A percentile compares a stretch with the other conserved stretches of the same genome.
Conservation (phyloP, 1,140 invertebrate species). For the Pachypeltis micranthus region DNA sequence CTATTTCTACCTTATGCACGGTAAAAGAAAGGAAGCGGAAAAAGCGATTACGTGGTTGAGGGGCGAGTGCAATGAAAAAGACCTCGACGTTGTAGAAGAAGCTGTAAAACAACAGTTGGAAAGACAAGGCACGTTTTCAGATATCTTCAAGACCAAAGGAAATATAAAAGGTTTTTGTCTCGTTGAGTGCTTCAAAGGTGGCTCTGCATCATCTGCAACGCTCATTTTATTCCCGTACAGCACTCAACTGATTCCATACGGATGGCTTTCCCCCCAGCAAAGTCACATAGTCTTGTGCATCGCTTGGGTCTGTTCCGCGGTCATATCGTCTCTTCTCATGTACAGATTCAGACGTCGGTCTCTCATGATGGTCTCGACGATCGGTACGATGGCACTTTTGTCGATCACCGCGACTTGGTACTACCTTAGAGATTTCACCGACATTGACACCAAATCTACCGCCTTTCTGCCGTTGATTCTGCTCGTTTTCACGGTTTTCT, state of each 20-base stretch:
- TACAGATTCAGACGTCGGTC: slow-evolving; percentile 34
- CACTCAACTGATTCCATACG: slow-evolving; percentile 58
- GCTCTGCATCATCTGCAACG: slow-evolving; percentile 56
- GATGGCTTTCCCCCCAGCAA: slow-evolving; percentile 5
- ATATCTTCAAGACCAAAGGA: slow-evolving; percentile 13
- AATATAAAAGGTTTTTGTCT: slow-evolving; percentile 48
- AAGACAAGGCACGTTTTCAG: slow-evolving; percentile 13
- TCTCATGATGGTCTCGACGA: slow-evolving; percentile 34
- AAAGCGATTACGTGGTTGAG: slow-evolving; percentile 53
- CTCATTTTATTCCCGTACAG: slow-evolving; percentile 58
- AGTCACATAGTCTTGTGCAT: slow-evolving; percentile 10
- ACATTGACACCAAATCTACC: neutral
- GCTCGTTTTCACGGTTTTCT: slow-evolving; percentile 10
- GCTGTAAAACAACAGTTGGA: slow-evolving; percentile 18
- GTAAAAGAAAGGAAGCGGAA: slow-evolving; percentile 48
- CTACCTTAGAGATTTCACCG: slow-evolving; percentile 10
- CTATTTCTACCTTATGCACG: slow-evolving; percentile 49
- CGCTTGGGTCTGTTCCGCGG: slow-evolving; percentile 34
- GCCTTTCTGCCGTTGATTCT: slow-evolving; percentile 16
- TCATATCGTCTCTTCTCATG: slow-evolving; percentile 29
- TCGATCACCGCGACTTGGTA: slow-evolving; percentile 26
- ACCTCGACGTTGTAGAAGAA: slow-evolving; percentile 22
- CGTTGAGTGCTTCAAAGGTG: slow-evolving; percentile 46
- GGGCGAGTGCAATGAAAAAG: slow-evolving; percentile 12
- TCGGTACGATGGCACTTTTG: slow-evolving; percentile 21